Evolutionary conservation across 2,888 invertebrate species (phyloP).

Genomic region (Autographa gamma): DNA sequence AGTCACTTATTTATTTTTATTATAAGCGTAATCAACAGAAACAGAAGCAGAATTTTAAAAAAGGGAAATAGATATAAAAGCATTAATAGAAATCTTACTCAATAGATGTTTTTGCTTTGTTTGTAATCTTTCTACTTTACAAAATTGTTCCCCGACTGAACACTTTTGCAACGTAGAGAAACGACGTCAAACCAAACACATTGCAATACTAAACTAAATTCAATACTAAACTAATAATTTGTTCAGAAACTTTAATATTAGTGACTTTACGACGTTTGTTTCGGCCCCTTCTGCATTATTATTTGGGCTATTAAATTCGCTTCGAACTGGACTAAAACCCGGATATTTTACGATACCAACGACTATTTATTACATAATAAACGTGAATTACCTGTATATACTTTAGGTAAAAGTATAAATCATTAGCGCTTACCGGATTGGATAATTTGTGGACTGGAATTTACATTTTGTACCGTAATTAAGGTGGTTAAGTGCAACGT

Average conservation of each 20-base stretch:
- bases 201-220: constrained; percentile 19
- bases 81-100: too few species aligned
- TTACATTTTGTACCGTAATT: background rate
- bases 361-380: constrained; percentile 33
- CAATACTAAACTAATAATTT: constrained; percentile 24
- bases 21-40: too few species aligned
- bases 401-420: constrained; percentile 33
- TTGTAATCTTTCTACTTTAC: too few species aligned
- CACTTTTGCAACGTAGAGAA: background rate
- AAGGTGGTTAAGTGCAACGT: background rate
- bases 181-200: constrained; percentile 7
- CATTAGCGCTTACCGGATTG: constrained; percentile 17
- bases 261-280: constrained; percentile 43
- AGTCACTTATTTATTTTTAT: too few species aligned
- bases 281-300: constrained; percentile 26
- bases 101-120: too few species aligned
- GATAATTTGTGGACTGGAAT: constrained; percentile 18
- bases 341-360: constrained; percentile 27
- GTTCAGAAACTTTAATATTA: constrained; percentile 45
- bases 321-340: background rate
- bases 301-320: constrained; percentile 54
- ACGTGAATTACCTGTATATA: constrained; percentile 7
- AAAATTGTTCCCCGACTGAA: too few species aligned
- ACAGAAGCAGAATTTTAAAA: too few species aligned
- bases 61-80: too few species aligned